Base-by-base conservation (phyloP, 2,888 invertebrate species). In the Ganaspis brasiliensis region DNA sequence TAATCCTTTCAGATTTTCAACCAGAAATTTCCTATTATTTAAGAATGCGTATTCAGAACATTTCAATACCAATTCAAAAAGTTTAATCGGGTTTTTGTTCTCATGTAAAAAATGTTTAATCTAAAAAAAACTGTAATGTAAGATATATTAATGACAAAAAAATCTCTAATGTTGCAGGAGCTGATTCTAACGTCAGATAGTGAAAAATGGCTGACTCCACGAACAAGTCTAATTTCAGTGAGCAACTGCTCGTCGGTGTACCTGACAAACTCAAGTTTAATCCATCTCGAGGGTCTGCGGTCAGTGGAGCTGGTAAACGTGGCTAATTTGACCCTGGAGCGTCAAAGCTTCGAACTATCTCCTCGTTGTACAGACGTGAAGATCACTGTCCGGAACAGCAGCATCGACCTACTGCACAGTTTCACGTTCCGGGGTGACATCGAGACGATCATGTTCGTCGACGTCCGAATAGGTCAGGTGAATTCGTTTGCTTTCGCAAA, bases 401-500 rank as follows among this genome's bases (percentile, higher is more conserved):
- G 86, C 75, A 90, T 93, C 57, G 90, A 91, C 16, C 85, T 89
- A 55, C 89, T 94, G 74, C 92, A 93, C 4, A 92, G 92, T 74
- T 92, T 93, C 83, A 94, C 95, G 40, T 94, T 97, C 86, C 94
- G 94, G 87, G 97, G 97, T 4, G 94, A 95, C 80, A 93, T 96
- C 78, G 94, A 95, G 86, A 94, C 94, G 83, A 94, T 97, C 81
- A 91, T 92, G 74, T 94, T 97, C 79, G 93, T 93, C 75, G 92
- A 94, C 81, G 94, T 95, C 71, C 92, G 90, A 77, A 93, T 97
- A 75, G 93, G 93, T 26, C 92, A 92, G 74, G 92, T 96, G 76
- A 93, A 93, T 84, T 94, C 96, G 0, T 96, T 95, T 89, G 95
- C 96, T 0, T 96, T 97, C 88, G 95, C 95, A 78, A 96, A 95